Base-by-base conservation (phyloP, 2,797 vertebrate species). In the Paratrypauchen microcephalus region DNA sequence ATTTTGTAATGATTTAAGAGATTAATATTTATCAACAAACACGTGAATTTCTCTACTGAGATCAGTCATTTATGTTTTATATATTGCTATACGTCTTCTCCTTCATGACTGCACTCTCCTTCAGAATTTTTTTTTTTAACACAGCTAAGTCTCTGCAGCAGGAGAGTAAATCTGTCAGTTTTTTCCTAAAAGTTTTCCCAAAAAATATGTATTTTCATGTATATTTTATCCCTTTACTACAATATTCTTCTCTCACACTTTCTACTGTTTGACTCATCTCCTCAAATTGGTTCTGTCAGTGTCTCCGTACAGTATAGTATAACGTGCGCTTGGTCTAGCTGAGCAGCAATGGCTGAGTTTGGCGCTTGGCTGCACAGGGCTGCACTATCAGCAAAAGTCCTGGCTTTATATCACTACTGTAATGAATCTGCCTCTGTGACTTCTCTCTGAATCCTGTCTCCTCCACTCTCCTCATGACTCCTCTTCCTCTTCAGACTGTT, bases 321-420 rank as follows among this genome's bases (percentile, higher is more conserved):
- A 62, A 69, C 72, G 56, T 41, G 67, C 54, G 70, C 75, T 75
- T 71, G 72, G 77, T 84, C 56, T 72, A 73, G 75, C 79, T 77
- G 73, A 79, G 74, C 75, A 72, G 69, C 75, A 73, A 75, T 81
- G 80, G 84, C 77, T 72, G 56, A 69, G 80, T 76, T 80, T 8
- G 70, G 57, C n/a, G 19, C 81, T 80, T 72, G 77, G 75, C 79
- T 61, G 76, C 68, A 76, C 45, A 72, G 74, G 65, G 77, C 75
- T 83, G 88, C 88, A 88, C 83, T 89, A 85, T 90, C 90, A 91
- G 87, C 87, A 88, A 61, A 84, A 83, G 80, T 73, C 72, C 70
- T 50, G 30, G 73, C 24, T 19, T 78, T 90, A 74, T 78, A 88
- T 90, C 88, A 87, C 66, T 60, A 83, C 82, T 55, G 13, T 72